Evolutionary conservation across 1,140 invertebrate species (phyloP), one percentile per base, ranked within the genome.

Genomic region (Subanguina moxae): DNA sequence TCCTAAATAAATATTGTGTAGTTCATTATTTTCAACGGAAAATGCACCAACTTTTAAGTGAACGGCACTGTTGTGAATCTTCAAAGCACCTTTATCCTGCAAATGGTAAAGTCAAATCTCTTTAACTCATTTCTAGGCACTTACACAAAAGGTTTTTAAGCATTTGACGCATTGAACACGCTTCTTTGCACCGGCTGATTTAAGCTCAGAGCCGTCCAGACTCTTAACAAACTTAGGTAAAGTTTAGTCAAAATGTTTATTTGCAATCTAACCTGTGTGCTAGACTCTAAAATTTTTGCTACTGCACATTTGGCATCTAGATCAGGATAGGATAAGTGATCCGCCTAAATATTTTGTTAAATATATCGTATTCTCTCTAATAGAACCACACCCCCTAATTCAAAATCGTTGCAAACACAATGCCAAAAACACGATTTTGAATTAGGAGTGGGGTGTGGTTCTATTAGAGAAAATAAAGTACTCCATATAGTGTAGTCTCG

Each of bases 21-120:
- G 0, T 56, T 8, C n/a, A 28, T 3, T 19, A 59, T 19, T 19
- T 59, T 11, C 15, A 28, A 59, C n/a, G 0, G 19, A 59, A 27
- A 46, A 30, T 23, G 7, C 11, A 99, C 83, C 94, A 94, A 48
- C 96, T 19, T 92, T 88, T 68, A 98, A 84, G 84, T 99, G 96
- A 3, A 99, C 96, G 0, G 96, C 95, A 59, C 93, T 97, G 82
- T 97, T 98, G 82, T 99, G 96, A 28, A 99, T 99, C 85, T 99
- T 74, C 68, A 73, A 58, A 19, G 71, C 71, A 63, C 94, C 94
- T 86, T 98, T 99, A 86, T 99, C 96, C 87, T 95, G 98, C 85
- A 98, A 99, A 28, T 94, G 11, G 32, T 11, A 5, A 38, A 38
- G 11, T 38, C 32, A 38, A 38, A 3, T 38, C 3, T 38, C 3